These are phyloP conservation scores for Diarsia brunnea DNA, from an alignment of 2,888 invertebrate genomes.

Conservation along the genomic window DNA sequence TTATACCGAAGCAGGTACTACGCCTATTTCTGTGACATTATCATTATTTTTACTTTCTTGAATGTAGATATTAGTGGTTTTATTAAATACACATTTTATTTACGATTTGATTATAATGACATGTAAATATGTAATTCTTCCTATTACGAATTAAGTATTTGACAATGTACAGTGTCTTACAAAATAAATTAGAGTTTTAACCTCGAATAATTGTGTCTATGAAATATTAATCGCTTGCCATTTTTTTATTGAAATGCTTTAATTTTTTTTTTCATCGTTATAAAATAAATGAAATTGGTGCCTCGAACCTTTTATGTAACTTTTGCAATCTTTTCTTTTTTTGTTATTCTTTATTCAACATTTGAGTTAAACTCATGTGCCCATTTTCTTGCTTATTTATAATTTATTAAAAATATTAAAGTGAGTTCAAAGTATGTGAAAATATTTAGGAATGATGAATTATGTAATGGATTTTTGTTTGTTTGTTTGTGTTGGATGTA, in stretches of 20 bases:
- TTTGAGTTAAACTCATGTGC: constrained; percentile 87
- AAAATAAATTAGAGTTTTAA: constrained; percentile 67
- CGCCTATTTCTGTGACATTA: constrained; percentile 8
- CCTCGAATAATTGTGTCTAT: constrained; percentile 78
- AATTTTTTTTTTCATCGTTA: constrained; percentile 52
- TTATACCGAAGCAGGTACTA: constrained; percentile 15
- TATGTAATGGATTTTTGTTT: constrained; percentile 66
- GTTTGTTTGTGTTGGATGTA: constrained; percentile 74
- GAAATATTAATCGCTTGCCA: constrained; percentile 80
- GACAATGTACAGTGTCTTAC: constrained; percentile 75
- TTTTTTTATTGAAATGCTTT: constrained; percentile 71
- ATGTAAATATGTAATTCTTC: constrained; percentile 76
- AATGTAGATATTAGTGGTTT: constrained; percentile 34
- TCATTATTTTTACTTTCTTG: neutral
- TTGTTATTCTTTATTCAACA: constrained; percentile 57
- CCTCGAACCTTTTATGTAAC: constrained; percentile 49
- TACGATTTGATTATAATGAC: constrained; percentile 67
- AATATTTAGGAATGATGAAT: constrained; percentile 53
- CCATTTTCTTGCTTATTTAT: constrained; percentile 84
- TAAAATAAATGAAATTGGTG: constrained; percentile 48
- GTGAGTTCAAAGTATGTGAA: constrained; percentile 66
- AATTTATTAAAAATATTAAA: constrained; percentile 77
- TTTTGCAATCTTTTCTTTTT: constrained; percentile 53
- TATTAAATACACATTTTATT: constrained; percentile 29
- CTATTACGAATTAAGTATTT: constrained; percentile 67